Base-by-base conservation (phyloP, 2,888 invertebrate species). In the Helobdella robusta region DNA sequence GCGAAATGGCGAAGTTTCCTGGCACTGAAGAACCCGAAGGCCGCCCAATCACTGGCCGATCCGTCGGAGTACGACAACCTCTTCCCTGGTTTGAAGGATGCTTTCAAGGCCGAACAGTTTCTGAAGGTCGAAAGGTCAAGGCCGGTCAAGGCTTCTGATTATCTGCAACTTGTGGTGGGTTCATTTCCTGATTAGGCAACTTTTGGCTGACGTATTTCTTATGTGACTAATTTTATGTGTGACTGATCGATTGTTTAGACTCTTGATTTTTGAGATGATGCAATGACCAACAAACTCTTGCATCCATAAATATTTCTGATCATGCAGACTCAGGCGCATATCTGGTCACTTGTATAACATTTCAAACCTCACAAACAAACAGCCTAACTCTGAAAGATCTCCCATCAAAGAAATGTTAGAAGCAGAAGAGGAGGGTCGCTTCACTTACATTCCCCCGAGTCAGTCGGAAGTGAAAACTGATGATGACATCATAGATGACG, bases 1-100 rank as follows among this genome's bases (percentile, higher is more conserved):
- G 84, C 86, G 68, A 78, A 89, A 61, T 98, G 98, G 98, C 86
- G 89, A 70, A 87, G 87, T 63, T 85, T 87, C 67, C 81, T 91
- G 5, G 84, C 86, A 0, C 84, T 86, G 68, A 84, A 87, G 0
- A 92, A 89, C 79, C 88, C 89, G 77, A 94, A 93, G 78, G 89
- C 91, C 0, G 91, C 91, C 0, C 91, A 93, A 76, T 89, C 92
- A 59, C 83, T 98, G 68, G 97, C 98, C 0, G 93, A 95, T 83
- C 98, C 97, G 0, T 85, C 86, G 54, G 87, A 91, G 73, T 98
- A 98, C 77, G 92, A 92, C 78, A 98, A 98, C 82, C 83, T 98
- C 67, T 99, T 98, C 79, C 92, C 94, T 0, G 91, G 87, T 0
- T 84, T 88, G 69, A 81, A 82, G 68, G 87, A 90, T 18, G 73